Evolutionary conservation across 2,888 invertebrate species (phyloP).

Genomic region (Metellina segmentata): DNA sequence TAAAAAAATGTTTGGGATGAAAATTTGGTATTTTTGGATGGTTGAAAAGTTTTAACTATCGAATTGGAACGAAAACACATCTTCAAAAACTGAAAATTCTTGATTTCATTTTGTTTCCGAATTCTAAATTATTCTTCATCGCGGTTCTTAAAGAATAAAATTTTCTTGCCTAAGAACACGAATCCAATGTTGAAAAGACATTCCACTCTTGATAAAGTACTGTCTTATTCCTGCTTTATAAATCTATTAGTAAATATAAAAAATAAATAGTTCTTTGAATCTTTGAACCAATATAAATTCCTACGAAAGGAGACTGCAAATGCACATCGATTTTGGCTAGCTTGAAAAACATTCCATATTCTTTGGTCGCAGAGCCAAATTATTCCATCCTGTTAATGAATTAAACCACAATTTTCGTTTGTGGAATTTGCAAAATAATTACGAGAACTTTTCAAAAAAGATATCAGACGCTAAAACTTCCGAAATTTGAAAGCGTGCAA

Average conservation of each 20-base stretch:
- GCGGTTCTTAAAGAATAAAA: too few species aligned
- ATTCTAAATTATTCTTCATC: too few species aligned
- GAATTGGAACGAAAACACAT: too few species aligned
- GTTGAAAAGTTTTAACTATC: too few species aligned
- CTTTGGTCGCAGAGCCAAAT: neutral
- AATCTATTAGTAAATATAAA: neutral
- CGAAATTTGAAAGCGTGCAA: neutral
- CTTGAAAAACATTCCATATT: conserved; percentile 3
- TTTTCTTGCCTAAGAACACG: too few species aligned
- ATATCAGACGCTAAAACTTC: conserved; percentile 2
- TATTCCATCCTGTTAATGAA: neutral
- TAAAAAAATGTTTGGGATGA: too few species aligned
- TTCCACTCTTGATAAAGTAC: too few species aligned
- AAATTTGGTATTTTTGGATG: too few species aligned
- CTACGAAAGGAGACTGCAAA: neutral
- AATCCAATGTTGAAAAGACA: too few species aligned
- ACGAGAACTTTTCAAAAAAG: conserved; percentile 18
- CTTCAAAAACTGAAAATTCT: too few species aligned
- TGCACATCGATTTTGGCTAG: conserved; percentile 9
- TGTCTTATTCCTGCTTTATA: neutral
- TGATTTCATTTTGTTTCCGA: too few species aligned
- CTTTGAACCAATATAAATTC: neutral
- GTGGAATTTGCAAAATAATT: conserved; percentile 8
- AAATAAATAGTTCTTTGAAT: neutral
- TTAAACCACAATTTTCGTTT: conserved; percentile 14